Conservation (phyloP, 2,113 vertebrate species). For the Ascaphus truei region DNA sequence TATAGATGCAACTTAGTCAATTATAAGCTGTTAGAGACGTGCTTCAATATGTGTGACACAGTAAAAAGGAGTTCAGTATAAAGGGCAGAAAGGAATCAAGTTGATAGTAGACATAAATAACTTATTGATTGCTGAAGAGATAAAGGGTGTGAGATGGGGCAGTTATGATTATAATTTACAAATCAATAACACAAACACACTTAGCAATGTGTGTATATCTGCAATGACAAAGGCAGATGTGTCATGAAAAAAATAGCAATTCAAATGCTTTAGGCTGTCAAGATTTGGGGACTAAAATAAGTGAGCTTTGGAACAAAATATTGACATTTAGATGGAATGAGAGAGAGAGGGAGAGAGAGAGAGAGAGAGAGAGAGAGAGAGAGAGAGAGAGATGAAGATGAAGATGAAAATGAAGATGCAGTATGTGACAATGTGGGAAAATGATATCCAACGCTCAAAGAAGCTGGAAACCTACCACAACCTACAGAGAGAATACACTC, state of each 20-base stretch:
- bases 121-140: slow-evolving; percentile 17
- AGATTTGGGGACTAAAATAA: neutral
- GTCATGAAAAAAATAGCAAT: neutral
- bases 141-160: neutral
- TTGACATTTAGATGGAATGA: neutral
- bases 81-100: slow-evolving; percentile 4
- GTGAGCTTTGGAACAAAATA: neutral
- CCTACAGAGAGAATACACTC: too few species aligned
- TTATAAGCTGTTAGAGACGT: slow-evolving; percentile 19
- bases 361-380: neutral
- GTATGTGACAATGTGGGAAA: too few species aligned
- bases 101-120: slow-evolving; percentile 14
- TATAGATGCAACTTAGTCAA: slow-evolving; percentile 9
- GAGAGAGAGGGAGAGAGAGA: too few species aligned
- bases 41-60: neutral
- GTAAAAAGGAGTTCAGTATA: slow-evolving; percentile 6
- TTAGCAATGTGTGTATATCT: slow-evolving; percentile 5
- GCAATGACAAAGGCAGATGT: too few species aligned
- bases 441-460: too few species aligned
- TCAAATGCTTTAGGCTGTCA: neutral
- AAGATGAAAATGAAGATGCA: too few species aligned
- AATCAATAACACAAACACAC: slow-evolving; percentile 11
- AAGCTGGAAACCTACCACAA: too few species aligned
- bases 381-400: too few species aligned
- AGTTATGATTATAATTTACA: slow-evolving; percentile 30